A percentile compares a stretch with the other conserved stretches of the same genome.
Conservation (phyloP, 1,140 invertebrate species). For the Aphaenogaster floridana region DNA sequence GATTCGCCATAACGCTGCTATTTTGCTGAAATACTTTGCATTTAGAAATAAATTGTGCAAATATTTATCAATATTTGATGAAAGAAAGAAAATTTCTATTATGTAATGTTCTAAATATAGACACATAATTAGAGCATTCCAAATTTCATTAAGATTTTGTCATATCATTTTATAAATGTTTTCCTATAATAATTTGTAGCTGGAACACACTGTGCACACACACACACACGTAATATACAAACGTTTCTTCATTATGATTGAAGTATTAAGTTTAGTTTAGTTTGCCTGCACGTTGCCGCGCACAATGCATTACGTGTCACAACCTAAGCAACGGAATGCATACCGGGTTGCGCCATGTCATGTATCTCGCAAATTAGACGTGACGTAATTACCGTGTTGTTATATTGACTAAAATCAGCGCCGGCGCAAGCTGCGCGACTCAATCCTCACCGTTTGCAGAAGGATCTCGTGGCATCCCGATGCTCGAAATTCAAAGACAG, state of each 20-base stretch:
- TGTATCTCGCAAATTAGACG: constrained; percentile 52
- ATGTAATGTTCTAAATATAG: no score
- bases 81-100: no score
- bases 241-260: constrained; percentile 4
- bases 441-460: constrained; percentile 51
- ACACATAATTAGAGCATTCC: no score
- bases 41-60: no score
- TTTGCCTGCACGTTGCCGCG: neutral
- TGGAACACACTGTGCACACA: neutral
- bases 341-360: constrained; percentile 11
- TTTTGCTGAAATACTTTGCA: no score
- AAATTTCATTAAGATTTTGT: no score
- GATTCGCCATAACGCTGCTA: no score
- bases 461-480: constrained; percentile 55
- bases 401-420: constrained; percentile 45
- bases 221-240: neutral
- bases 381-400: constrained; percentile 56
- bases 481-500: constrained; percentile 65
- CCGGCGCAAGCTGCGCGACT: constrained; percentile 38
- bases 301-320: constrained; percentile 13
- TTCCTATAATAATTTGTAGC: neutral
- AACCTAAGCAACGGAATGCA: constrained; percentile 25
- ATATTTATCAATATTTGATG: no score
- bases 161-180: no score
- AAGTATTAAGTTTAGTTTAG: constrained; percentile 36